phyloP scores from a whole-genome alignment of 2,888 invertebrate species.

The Mesoligia furuncula region DNA sequence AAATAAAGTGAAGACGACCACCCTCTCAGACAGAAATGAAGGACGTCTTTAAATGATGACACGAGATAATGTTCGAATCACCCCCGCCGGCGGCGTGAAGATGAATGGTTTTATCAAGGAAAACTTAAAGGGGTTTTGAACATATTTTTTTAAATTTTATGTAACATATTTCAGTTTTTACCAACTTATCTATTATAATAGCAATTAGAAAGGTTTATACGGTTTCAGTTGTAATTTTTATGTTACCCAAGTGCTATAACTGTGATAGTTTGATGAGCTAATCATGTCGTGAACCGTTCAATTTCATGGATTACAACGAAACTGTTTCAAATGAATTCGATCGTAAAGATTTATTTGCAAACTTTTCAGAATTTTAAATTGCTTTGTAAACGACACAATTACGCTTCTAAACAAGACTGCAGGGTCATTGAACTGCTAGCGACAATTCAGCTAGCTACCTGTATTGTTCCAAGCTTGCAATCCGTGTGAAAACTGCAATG shows the following conservation, averaged over 20 bases:
- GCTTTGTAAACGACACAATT: constrained; percentile 64
- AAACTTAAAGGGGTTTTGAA: not conserved
- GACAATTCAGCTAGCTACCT: constrained; percentile 75
- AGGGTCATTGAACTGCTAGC: constrained; percentile 79
- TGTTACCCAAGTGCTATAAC: constrained; percentile 43
- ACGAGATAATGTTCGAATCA: not conserved
- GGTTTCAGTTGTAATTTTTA: constrained; percentile 11
- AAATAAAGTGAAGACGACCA: not conserved
- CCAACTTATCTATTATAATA: not conserved
- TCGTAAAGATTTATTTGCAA: constrained; percentile 59
- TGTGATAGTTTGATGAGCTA: constrained; percentile 50
- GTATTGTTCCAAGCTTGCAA: constrained; percentile 83
- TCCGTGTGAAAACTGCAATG: constrained; percentile 85
- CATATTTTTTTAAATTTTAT: not conserved
- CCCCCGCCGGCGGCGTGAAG: too few relatives aligned
- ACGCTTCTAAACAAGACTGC: constrained; percentile 64
- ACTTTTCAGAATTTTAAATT: constrained; percentile 60
- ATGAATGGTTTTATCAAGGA: not conserved
- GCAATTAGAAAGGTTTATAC: constrained; percentile 13
- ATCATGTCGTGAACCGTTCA: constrained; percentile 42
- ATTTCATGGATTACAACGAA: constrained; percentile 61
- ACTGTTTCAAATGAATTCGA: constrained; percentile 54
- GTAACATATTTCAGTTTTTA: not conserved
- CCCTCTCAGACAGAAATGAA: not conserved
- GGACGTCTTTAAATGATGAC: not conserved